These are phyloP conservation scores for Neodiprion pinetum DNA, from an alignment of 1,140 invertebrate genomes.

Conservation along the genomic window DNA sequence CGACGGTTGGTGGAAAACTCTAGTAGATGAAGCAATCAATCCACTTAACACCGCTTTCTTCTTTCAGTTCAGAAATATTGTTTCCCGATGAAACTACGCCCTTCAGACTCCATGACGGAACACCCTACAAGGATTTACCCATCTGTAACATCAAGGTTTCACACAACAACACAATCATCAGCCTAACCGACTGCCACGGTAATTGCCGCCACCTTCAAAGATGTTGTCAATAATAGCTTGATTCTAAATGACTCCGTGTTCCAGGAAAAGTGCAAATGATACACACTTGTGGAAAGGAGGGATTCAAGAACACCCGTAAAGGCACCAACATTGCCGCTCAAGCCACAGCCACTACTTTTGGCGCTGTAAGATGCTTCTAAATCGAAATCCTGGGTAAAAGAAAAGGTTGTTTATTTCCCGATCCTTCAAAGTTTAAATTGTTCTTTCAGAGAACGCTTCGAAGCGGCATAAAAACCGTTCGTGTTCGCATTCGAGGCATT, in stretches of 20 bases:
- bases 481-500: conserved; percentile 79
- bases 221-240: conserved; percentile 22
- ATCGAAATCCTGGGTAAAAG: neutral
- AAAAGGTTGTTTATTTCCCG: neutral
- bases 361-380: conserved; percentile 64
- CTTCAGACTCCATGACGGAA: conserved; percentile 77
- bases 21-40: conserved; percentile 2
- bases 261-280: conserved; percentile 66
- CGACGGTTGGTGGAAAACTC: too few species aligned
- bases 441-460: conserved; percentile 75
- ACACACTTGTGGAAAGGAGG: conserved; percentile 85
- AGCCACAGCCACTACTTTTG: conserved; percentile 83
- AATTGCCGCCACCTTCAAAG: conserved; percentile 27
- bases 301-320: conserved; percentile 94
- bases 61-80: conserved; percentile 67
- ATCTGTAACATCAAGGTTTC: conserved; percentile 82
- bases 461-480: conserved; percentile 74
- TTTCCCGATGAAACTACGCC: conserved; percentile 80
- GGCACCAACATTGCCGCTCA: conserved; percentile 96
- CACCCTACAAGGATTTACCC: conserved; percentile 80
- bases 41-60: conserved; percentile 45
- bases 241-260: conserved; percentile 31
- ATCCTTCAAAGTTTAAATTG: conserved; percentile 30
- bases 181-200: conserved; percentile 75
- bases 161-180: conserved; percentile 88